Evolutionary conservation across 2,113 vertebrate species (phyloP).

Genomic region (Crotalus horridus): DNA sequence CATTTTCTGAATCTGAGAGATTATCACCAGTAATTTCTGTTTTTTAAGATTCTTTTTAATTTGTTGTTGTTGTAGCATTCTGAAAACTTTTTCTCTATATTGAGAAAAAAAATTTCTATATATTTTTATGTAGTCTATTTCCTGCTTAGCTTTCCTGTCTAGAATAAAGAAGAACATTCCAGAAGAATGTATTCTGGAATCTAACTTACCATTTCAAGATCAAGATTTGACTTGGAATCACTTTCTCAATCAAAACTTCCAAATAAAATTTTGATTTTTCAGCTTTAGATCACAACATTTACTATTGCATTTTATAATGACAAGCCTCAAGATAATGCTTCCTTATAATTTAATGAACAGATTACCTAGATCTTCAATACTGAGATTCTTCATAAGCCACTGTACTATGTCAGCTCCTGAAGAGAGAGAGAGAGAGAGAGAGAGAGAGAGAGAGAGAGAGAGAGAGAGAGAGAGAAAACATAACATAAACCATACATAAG

Average conservation of each 20-base stretch:
- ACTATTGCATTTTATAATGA: not conserved
- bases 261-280: not conserved
- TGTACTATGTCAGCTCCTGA: constrained; percentile 90
- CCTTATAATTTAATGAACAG: not conserved
- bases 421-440: constrained; percentile 39
- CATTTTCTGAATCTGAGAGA: not conserved
- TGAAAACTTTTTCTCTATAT: not conserved
- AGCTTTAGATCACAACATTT: not conserved
- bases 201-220: not conserved
- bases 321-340: not conserved
- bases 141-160: not conserved
- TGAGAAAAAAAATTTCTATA: not conserved
- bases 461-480: constrained; percentile 2
- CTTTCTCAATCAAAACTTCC: not conserved
- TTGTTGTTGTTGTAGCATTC: not conserved
- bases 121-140: not conserved
- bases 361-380: constrained; percentile 89
- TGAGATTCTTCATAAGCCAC: constrained; percentile 94
- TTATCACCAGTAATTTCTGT: not conserved
- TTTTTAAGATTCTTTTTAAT: not conserved
- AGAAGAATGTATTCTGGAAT: not conserved
- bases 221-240: not conserved
- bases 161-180: not conserved
- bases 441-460: too few relatives aligned
- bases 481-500: not conserved